Evolutionary conservation across 2,113 vertebrate genomes (phyloP).

Genomic region (Saguinus midas): DNA sequence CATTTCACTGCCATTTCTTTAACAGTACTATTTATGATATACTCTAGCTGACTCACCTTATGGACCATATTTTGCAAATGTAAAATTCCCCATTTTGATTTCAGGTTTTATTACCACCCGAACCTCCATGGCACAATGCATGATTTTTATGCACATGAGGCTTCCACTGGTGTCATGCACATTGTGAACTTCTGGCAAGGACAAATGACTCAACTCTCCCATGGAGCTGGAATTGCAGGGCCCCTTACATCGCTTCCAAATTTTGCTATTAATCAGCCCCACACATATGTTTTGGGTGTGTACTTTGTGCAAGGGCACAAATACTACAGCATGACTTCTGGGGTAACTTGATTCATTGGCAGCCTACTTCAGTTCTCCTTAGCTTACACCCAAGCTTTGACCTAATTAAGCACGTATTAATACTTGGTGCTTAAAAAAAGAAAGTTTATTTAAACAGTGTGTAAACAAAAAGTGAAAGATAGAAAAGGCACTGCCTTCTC

Average conservation of each 20-base stretch:
- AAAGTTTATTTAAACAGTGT: neutral
- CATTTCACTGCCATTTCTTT: neutral
- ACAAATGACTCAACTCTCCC: neutral
- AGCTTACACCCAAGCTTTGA: neutral
- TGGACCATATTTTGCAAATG: neutral
- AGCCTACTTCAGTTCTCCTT: neutral
- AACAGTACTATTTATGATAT: neutral
- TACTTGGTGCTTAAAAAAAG: conserved; percentile 33
- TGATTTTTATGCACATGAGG: neutral
- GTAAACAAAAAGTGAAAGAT: neutral
- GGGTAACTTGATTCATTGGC: neutral
- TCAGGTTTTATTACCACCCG: neutral
- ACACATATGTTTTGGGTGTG: neutral
- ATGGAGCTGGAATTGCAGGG: neutral
- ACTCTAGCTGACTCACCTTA: neutral
- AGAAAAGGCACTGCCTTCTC: neutral
- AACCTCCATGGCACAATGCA: neutral
- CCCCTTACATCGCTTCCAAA: neutral
- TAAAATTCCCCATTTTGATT: neutral
- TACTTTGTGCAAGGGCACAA: neutral
- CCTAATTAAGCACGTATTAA: conserved; percentile 50
- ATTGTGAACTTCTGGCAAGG: neutral
- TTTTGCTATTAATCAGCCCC: neutral
- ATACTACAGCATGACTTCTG: neutral
- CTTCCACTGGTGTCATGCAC: neutral